Conservation (phyloP, 2,888 invertebrate genomes). For the Carterocephalus palaemon region DNA sequence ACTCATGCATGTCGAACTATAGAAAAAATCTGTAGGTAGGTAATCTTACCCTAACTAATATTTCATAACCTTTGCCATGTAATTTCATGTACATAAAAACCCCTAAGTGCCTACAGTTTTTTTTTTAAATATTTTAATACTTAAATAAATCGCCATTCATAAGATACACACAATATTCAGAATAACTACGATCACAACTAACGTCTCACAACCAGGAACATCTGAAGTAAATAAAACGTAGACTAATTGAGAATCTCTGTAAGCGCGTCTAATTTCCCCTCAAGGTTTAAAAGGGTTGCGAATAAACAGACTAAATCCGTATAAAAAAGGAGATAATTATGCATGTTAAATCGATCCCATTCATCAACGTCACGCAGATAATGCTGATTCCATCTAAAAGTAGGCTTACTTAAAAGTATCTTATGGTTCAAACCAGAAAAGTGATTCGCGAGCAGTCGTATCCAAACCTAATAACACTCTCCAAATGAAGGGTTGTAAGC, state of each 20-base stretch:
- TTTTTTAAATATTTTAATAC: too few species aligned
- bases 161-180: too few species aligned
- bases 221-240: too few species aligned
- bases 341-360: constrained; percentile 41
- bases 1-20: too few species aligned
- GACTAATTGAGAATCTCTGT: constrained; percentile 6
- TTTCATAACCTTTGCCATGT: too few species aligned
- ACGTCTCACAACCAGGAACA: too few species aligned
- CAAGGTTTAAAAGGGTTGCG: constrained; percentile 18
- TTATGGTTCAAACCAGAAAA: constrained; percentile 30
- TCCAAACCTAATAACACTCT: constrained; percentile 55
- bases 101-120: too few species aligned
- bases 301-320: constrained; percentile 31
- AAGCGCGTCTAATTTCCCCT: constrained; percentile 14
- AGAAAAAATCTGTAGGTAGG: too few species aligned
- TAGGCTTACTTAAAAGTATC: constrained; percentile 46
- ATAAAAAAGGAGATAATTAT: constrained; percentile 35
- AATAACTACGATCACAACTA: too few species aligned
- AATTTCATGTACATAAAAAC: too few species aligned
- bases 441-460: constrained; percentile 60
- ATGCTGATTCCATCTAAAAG: constrained; percentile 56
- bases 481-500: constrained; percentile 71
- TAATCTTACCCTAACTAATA: too few species aligned
- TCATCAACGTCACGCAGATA: constrained; percentile 52
- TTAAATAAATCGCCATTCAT: too few species aligned